Evolutionary conservation across 2,888 invertebrate species (phyloP).

Genomic region (Xiphydria camelus): DNA sequence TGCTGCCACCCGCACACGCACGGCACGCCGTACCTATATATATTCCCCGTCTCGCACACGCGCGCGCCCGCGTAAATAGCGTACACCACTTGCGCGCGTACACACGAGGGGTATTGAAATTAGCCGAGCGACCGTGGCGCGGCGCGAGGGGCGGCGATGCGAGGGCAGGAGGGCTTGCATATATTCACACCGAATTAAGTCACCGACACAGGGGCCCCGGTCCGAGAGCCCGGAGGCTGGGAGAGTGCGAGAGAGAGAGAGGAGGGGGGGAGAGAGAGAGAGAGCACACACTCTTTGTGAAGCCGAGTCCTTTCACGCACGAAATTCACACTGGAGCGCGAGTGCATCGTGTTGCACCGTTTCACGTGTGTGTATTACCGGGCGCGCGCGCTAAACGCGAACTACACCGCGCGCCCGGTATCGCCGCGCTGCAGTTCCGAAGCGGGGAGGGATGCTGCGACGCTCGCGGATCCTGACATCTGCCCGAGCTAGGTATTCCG

Average conservation of each 20-base stretch:
- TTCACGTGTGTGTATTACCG: no score
- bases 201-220: conserved; percentile 39
- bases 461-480: neutral
- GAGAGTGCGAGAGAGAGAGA: no score
- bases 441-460: conserved; percentile 12
- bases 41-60: neutral
- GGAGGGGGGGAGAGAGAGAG: no score
- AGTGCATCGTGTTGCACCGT: no score
- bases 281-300: conserved; percentile 47
- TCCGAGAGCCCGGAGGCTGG: conserved; percentile 13
- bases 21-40: neutral
- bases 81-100: conserved; percentile 1
- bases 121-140: conserved; percentile 37
- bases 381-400: no score
- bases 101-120: conserved; percentile 47
- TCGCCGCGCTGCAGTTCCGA: conserved; percentile 33
- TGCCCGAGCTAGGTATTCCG: conserved; percentile 8
- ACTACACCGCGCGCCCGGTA: no score
- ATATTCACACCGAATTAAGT: conserved; percentile 54
- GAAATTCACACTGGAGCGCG: conserved; percentile 10
- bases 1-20: neutral
- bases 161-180: conserved; percentile 33
- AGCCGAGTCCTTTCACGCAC: conserved; percentile 42
- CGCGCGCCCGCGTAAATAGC: conserved; percentile 1
- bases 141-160: conserved; percentile 3